Percentiles rank a stretch among this genome's conserved stretches.
phyloP scores from a whole-genome alignment of 2,888 invertebrate genomes.

The Tuberolachnus salignus region DNA sequence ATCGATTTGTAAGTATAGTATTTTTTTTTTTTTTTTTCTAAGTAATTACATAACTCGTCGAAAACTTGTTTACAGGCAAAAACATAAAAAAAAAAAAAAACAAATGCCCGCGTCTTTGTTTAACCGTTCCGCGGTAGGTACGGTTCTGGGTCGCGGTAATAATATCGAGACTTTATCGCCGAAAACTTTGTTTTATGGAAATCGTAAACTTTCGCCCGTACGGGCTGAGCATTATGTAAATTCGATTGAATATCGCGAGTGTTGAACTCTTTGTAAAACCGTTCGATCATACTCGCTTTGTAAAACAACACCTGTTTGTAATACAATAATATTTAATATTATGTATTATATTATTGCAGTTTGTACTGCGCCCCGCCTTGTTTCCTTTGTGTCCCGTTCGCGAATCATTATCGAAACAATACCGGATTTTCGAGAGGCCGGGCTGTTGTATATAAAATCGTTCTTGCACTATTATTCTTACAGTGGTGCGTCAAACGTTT shows the following conservation, averaged over 20 bases:
- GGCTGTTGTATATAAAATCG: too few relatives aligned
- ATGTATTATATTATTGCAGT: too few relatives aligned
- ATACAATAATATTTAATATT: background rate
- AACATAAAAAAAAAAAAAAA: too few relatives aligned
- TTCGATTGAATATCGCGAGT: constrained; percentile 33
- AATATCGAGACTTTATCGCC: background rate
- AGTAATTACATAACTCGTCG: too few relatives aligned
- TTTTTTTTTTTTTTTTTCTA: too few relatives aligned
- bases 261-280: constrained; percentile 36
- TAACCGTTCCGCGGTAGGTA: background rate
- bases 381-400: too few relatives aligned
- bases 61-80: too few relatives aligned
- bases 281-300: constrained; percentile 30
- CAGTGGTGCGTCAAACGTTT: too few relatives aligned
- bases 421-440: background rate
- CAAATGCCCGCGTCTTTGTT: too few relatives aligned
- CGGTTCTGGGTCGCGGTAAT: background rate
- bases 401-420: constrained; percentile 37
- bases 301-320: constrained; percentile 29
- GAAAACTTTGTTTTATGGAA: constrained; percentile 20
- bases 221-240: constrained; percentile 33
- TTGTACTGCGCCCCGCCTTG: too few relatives aligned
- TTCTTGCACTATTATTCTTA: too few relatives aligned
- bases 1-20: too few relatives aligned
- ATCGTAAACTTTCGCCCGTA: constrained; percentile 17